phyloP scores from a whole-genome alignment of 2,113 vertebrate genomes.

The Tyto alba region DNA sequence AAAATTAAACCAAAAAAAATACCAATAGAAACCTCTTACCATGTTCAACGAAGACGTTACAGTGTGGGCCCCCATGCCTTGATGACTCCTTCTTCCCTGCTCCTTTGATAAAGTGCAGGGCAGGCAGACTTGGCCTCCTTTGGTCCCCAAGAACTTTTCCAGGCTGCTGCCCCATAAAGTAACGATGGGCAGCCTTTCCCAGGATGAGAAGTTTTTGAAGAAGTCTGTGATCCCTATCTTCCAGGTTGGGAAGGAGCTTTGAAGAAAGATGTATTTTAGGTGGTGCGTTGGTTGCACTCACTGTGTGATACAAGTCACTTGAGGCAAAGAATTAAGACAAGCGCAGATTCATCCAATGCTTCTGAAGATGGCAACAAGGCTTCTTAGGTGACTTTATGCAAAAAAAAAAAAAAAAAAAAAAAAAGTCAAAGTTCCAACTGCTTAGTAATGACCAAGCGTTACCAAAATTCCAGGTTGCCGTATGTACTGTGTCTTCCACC shows the following conservation, averaged over 20 bases:
- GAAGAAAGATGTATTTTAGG: background rate
- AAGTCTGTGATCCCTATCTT: conserved; percentile 15
- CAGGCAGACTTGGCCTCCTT: conserved; percentile 94
- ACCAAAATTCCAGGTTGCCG: background rate
- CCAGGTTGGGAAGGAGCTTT: background rate
- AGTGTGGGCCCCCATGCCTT: conserved; percentile 84
- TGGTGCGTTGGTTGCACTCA: background rate
- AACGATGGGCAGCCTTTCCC: conserved; percentile 74
- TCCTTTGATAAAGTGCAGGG: conserved; percentile 92
- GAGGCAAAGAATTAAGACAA: conserved; percentile 7
- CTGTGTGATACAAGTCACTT: background rate
- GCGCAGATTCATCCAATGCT: background rate
- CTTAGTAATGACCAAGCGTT: background rate
- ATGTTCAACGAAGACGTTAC: conserved; percentile 92
- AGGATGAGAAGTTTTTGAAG: conserved; percentile 29
- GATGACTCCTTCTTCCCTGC: conserved; percentile 85
- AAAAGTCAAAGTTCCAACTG: background rate
- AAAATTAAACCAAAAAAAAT: background rate
- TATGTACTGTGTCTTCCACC: background rate
- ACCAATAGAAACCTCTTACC: conserved; percentile 76
- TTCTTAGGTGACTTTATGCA: background rate
- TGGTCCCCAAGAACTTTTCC: conserved; percentile 97
- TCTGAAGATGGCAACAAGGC: background rate
- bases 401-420: background rate
- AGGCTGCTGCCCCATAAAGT: conserved; percentile 99